These are phyloP conservation scores for Adelphocoris suturalis DNA, from an alignment of 2,888 invertebrate genomes.

Conservation along the genomic window DNA sequence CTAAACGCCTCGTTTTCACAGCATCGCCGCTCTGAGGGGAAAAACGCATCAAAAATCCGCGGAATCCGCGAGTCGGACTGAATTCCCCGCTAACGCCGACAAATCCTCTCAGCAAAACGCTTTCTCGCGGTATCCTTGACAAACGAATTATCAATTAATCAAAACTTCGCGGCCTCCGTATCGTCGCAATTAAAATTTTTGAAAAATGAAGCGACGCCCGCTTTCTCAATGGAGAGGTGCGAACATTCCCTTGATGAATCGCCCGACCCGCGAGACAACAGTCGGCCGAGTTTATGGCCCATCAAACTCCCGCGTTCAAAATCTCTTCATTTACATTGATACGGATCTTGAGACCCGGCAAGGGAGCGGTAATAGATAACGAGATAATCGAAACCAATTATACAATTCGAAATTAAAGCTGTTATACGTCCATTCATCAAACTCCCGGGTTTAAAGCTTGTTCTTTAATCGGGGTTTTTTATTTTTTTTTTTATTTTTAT, in stretches of 20 bases:
- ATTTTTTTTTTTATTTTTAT: neutral
- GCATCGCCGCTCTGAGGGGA: too few species aligned
- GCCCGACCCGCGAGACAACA: neutral
- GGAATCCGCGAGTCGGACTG: neutral
- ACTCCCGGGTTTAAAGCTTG: slow-evolving; percentile 1
- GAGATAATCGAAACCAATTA: slow-evolving; percentile 67
- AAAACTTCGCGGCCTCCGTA: neutral
- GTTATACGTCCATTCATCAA: slow-evolving; percentile 63
- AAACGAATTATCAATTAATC: neutral
- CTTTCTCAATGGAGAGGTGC: neutral
- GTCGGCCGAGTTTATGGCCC: neutral
- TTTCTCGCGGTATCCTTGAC: neutral
- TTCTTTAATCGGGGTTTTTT: slow-evolving; percentile 2
- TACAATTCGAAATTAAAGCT: slow-evolving; percentile 65
- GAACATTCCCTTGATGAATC: neutral
- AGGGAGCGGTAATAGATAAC: slow-evolving; percentile 54
- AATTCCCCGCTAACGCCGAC: neutral
- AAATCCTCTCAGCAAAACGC: neutral
- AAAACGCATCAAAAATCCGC: too few species aligned
- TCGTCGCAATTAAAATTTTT: neutral
- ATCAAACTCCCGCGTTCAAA: neutral
- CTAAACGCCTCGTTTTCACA: too few species aligned
- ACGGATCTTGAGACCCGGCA: slow-evolving; percentile 30
- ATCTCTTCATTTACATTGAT: slow-evolving; percentile 64
- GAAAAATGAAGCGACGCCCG: neutral